Evolutionary conservation across 2,888 invertebrate species (phyloP).

Genomic region (Latrodectus hesperus): DNA sequence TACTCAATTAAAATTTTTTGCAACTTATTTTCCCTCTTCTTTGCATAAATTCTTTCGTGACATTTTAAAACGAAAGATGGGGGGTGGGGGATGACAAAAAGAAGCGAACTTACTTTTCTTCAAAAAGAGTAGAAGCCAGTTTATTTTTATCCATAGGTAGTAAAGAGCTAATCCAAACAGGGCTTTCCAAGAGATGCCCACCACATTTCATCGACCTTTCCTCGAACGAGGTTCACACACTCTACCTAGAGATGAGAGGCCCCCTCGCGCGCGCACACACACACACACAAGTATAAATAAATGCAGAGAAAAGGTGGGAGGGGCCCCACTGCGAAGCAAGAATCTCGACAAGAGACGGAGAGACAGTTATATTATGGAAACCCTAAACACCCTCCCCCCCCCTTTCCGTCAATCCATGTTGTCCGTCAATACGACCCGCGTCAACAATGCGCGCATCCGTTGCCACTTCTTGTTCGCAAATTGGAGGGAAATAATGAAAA

Average conservation of each 20-base stretch:
- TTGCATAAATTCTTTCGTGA: no score
- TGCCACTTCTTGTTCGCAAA: not conserved
- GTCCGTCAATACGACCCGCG: no score
- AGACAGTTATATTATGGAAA: conserved; percentile 39
- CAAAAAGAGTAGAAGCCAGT: no score
- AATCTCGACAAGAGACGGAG: conserved; percentile 1
- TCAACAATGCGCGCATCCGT: not conserved
- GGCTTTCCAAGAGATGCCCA: no score
- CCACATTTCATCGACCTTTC: no score
- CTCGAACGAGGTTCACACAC: not conserved
- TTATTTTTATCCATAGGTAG: no score
- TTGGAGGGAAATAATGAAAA: not conserved
- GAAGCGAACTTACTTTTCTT: no score
- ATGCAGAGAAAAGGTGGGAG: conserved; percentile 41
- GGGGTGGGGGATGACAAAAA: no score
- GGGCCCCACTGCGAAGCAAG: conserved; percentile 18
- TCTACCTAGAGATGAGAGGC: conserved; percentile 10
- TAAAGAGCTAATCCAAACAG: no score
- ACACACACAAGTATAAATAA: conserved; percentile 27
- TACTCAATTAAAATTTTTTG: no score
- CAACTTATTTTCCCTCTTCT: no score
- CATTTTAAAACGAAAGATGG: no score
- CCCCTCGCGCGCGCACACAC: conserved; percentile 14
- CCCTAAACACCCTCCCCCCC: conserved; percentile 42
- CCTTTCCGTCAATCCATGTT: not conserved